Percentiles rank a stretch among this genome's conserved stretches.
Conservation (phyloP, 2,113 vertebrate genomes). For the Excalfactoria chinensis region DNA sequence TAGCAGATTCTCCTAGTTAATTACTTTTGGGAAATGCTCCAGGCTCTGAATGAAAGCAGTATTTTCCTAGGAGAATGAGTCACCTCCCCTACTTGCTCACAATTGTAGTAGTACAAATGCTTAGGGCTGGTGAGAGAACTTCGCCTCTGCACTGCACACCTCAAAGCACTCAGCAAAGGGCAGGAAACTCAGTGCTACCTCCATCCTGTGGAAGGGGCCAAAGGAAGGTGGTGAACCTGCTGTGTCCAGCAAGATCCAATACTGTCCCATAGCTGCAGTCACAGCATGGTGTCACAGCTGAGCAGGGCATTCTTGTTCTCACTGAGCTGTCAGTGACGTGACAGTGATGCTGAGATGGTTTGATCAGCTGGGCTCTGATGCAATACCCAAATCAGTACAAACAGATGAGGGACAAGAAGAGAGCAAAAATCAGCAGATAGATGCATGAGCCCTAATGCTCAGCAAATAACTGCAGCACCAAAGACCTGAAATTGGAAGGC, state of each 20-base stretch:
- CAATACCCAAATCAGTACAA: not conserved
- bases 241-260: not conserved
- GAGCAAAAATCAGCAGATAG: not conserved
- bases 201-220: not conserved
- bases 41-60: slow-evolving; percentile 29
- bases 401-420: fast-evolving
- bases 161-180: not conserved
- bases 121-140: not conserved
- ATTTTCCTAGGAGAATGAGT: slow-evolving; percentile 27
- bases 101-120: not conserved
- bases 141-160: not conserved
- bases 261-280: not conserved
- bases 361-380: not conserved
- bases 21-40: slow-evolving; percentile 63
- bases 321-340: not conserved
- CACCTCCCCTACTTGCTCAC: not conserved
- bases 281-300: not conserved
- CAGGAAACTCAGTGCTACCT: not conserved
- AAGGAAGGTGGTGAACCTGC: not conserved
- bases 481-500: not conserved
- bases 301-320: not conserved
- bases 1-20: slow-evolving; percentile 56
- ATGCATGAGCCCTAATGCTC: not conserved
- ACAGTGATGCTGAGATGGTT: not conserved
- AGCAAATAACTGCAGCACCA: not conserved